Evolutionary conservation across 2,888 invertebrate genomes (phyloP).

Genomic region (Dolomedes plantarius): DNA sequence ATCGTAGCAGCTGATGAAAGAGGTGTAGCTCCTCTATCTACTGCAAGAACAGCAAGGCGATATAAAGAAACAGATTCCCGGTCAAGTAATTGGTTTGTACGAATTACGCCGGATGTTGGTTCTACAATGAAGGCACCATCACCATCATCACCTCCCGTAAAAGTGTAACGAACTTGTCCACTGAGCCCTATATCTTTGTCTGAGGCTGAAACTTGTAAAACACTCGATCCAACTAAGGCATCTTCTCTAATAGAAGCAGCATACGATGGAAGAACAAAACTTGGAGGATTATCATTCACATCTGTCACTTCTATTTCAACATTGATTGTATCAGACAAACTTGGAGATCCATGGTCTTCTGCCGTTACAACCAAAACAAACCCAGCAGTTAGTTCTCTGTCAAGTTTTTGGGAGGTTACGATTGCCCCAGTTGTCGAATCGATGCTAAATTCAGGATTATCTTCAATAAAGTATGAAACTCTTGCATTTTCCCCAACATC

Average conservation of each 20-base stretch:
- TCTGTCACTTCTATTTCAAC: constrained; percentile 96
- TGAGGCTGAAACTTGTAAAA: constrained; percentile 80
- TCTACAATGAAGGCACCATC: constrained; percentile 95
- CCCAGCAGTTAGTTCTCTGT: constrained; percentile 87
- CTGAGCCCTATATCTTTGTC: constrained; percentile 92
- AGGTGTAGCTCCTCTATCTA: constrained; percentile 90
- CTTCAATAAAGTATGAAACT: constrained; percentile 79
- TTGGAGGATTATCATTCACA: constrained; percentile 95
- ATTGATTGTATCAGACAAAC: constrained; percentile 94
- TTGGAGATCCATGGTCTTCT: constrained; percentile 92
- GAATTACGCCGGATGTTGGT: constrained; percentile 91
- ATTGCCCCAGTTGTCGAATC: constrained; percentile 96
- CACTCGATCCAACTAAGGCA: constrained; percentile 84
- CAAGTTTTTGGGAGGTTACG: constrained; percentile 87
- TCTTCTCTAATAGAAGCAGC: constrained; percentile 90
- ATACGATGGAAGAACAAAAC: constrained; percentile 83
- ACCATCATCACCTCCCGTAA: constrained; percentile 79
- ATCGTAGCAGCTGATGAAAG: constrained; percentile 79
- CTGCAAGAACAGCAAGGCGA: constrained; percentile 88
- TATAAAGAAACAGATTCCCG: constrained; percentile 91
- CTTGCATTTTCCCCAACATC: constrained; percentile 95
- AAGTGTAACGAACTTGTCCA: constrained; percentile 82
- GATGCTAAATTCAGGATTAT: constrained; percentile 84
- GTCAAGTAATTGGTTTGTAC: constrained; percentile 92
- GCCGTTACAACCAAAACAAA: constrained; percentile 94